Base-by-base conservation (phyloP, 1,140 invertebrate species). In the Tenebrio molitor region DNA sequence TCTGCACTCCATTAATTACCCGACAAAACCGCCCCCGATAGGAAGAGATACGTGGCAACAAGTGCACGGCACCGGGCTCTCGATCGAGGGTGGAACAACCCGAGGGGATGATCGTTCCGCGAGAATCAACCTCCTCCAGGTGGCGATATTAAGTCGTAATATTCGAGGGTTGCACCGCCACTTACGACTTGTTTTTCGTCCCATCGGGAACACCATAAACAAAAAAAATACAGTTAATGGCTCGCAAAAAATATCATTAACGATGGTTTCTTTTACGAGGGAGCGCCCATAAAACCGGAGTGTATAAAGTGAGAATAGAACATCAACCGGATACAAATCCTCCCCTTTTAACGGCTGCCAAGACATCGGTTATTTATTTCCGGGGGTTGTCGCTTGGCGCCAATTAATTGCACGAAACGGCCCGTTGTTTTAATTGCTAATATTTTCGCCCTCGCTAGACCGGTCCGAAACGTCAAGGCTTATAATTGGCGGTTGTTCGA, bases 231-330 rank as follows among this genome's bases (percentile, higher is more conserved):
- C 36, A 39, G 36, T 39, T 39, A 39, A 39, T n/a, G 4, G 36
- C 36, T 12, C 36, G 36, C 36, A 39, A 39, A 39, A 39, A 39
- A 39, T 39, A 12, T 39, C 36, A 39, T 39, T 39, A 39, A 39
- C 36, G 36, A 39, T 39, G 36, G 5, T 39, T 39, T 12, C 36
- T 39, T 39, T 39, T 39, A 39, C 36, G 36, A 39, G 5, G 36
- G n/a, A 12, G 5, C 36, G 36, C 2, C 36, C 2, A 39, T 39
- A 39, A 39, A 39, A 39, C 5, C 5, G 7, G n/a, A 39, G 36
- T 39, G 36, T 39, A 39, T 39, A 39, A 39, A 39, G n/a, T 39
- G 36, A 39, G 36, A 39, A 39, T n/a, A 39, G n/a, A 39, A 39
- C n/a, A 39, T 39, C n/a, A 12, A 12, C 36, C 36, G 36, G 36